Evolutionary conservation across 1,140 invertebrate genomes (phyloP), one percentile per base, ranked within the genome.

Genomic region (Orussus abietinus): DNA sequence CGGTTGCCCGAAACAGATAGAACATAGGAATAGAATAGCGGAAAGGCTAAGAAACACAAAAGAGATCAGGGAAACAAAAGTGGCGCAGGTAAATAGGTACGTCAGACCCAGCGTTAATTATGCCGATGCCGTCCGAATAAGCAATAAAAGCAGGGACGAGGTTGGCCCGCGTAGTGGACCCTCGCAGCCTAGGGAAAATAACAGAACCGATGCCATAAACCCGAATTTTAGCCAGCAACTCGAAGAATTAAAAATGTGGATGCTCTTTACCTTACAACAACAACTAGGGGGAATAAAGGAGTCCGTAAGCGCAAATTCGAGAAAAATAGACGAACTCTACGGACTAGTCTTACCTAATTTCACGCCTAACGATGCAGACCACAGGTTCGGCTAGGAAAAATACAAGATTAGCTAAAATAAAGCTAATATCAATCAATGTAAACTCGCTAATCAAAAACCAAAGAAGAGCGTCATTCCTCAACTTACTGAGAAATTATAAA

Each of bases 391-490:
- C n/a, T n/a, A 30, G 5, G 17, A 20, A 18, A 3, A 31, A 10
- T 33, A 15, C 18, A 1, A 3, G 3, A n/a, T 11, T 33, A 7
- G 12, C 34, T 26, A 28, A 36, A 18, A 10, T 43, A 2, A 35
- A 29, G 36, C 12, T 43, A 43, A 35, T 43, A 1, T 34, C 41
- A 2, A 34, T 43, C 17, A 43, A 43, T 17, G 41, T 34, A 1
- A 43, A 43, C 22, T 43, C 41, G 6, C 3, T 43, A 1, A 43
- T 43, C 5, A 20, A 34, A 37, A 43, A 43, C 18, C 31, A 37
- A 26, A 35, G 42, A 9, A 19, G 42, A 30, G 33, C 26, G 12
- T 19, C 14, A 9, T 11, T 43, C 10, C 12, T 43, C 4, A 14
- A 37, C 3, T 11, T 29, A 10, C n/a, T 34, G 5, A 36, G 21